phyloP scores from a whole-genome alignment of 2,113 vertebrate genomes.

The Micromys minutus region DNA sequence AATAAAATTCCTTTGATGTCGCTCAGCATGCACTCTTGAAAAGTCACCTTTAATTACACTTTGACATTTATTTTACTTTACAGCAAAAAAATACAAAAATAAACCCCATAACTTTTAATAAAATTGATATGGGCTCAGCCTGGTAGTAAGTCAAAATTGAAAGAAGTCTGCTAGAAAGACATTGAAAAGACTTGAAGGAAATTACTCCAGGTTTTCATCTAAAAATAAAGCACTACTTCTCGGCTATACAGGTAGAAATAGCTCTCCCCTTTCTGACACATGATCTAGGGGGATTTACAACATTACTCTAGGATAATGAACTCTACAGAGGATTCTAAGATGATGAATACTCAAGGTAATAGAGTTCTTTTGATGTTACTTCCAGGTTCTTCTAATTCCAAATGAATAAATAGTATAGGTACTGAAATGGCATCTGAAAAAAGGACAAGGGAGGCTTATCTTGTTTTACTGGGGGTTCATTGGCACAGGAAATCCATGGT shows the following conservation, averaged over 20 bases:
- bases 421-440: neutral
- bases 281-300: slow-evolving; percentile 51
- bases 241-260: neutral
- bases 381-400: slow-evolving; percentile 54
- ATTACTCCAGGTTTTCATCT: slow-evolving; percentile 55
- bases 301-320: slow-evolving; percentile 60
- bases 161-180: slow-evolving; percentile 56
- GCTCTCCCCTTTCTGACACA: slow-evolving; percentile 44
- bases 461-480: neutral
- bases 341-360: slow-evolving; percentile 69
- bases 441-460: neutral
- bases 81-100: slow-evolving; percentile 38
- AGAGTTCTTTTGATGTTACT: slow-evolving; percentile 68
- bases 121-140: slow-evolving; percentile 27
- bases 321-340: slow-evolving; percentile 49
- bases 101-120: slow-evolving; percentile 48
- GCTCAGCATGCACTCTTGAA: slow-evolving; percentile 12
- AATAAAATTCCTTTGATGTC: slow-evolving; percentile 41
- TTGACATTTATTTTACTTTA: slow-evolving; percentile 65
- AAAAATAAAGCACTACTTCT: slow-evolving; percentile 66
- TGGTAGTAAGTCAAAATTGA: slow-evolving; percentile 46
- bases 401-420: slow-evolving; percentile 62
- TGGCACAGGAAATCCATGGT: neutral
- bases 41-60: slow-evolving; percentile 64
- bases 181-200: slow-evolving; percentile 56